Evolutionary conservation across 2,113 vertebrate genomes (phyloP), one percentile per base, ranked within the genome.

Genomic region (Leuciscus idus): DNA sequence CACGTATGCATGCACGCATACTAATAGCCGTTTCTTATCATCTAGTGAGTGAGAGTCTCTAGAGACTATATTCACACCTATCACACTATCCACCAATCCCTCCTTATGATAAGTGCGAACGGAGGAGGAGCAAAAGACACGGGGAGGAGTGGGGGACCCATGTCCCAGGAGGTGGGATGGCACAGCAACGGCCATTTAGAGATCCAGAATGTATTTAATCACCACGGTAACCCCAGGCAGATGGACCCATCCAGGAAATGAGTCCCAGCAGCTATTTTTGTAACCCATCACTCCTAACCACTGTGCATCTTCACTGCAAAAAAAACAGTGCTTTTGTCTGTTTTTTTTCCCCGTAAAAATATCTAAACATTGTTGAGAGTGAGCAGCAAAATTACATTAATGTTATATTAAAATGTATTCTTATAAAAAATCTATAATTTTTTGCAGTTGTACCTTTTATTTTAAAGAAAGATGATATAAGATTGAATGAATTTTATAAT

Each of bases 221-320:
- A 90, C 88, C 89, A 92, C 61, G 21, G 88, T 87, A 90, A 92
- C 90, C 88, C 13, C 30, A 74, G 84, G 89, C 90, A 91, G 90
- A 90, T 91, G 88, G 86, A 72, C 83, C 72, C 76, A 73, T 84
- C 33, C 80, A 83, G 87, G 80, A 92, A 91, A 92, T 90, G 86
- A 87, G 80, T 79, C 83, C 84, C 66, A 30, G 80, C 85, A 89
- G 88, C 88, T 84, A 80, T 85, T 82, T 78, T 59, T 61, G 50
- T 70, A 77, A 83, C 52, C 13, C 84, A 23, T 76, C 61, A 55
- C 28, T 81, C 61, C 9, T 21, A 70, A 74, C 33, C 57, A 26
- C 76, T 75, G 43, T 75, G 62, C 28, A 21, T 33, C 59, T 73
- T 68, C 59, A 26, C 59, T 62, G 59, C 57, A 57, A 8, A 50